phyloP scores from a whole-genome alignment of 1,140 invertebrate genomes.

The Caenorhabditis remanei region DNA sequence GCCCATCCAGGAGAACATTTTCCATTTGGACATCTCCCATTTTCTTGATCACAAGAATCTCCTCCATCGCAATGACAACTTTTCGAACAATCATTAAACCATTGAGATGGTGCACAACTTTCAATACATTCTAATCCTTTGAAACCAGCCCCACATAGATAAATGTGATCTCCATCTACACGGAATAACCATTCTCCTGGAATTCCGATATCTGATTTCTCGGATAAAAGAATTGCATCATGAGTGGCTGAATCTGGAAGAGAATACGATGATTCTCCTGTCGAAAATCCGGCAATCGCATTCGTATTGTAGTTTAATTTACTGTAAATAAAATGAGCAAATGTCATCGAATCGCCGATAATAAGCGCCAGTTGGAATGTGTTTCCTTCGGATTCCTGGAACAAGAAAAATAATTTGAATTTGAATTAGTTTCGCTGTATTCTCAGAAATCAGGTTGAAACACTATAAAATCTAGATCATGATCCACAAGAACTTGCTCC shows the following conservation, averaged over 20 bases:
- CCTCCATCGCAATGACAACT: conserved; percentile 66
- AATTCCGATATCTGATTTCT: conserved; percentile 67
- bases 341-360: conserved; percentile 60
- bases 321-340: conserved; percentile 67
- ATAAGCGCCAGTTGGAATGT: conserved; percentile 66
- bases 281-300: conserved; percentile 63
- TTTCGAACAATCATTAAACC: conserved; percentile 66
- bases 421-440: too few relatives aligned
- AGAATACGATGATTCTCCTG: conserved; percentile 56
- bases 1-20: conserved; percentile 65
- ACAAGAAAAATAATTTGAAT: not conserved
- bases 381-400: conserved; percentile 59
- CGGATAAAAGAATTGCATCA: conserved; percentile 63
- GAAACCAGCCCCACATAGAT: conserved; percentile 66
- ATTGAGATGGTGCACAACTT: conserved; percentile 60
- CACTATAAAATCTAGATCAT: too few relatives aligned
- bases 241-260: conserved; percentile 65
- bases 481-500: too few relatives aligned
- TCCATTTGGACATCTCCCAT: conserved; percentile 60
- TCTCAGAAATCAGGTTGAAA: too few relatives aligned
- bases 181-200: conserved; percentile 69
- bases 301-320: conserved; percentile 58
- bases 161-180: conserved; percentile 60
- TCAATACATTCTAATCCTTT: conserved; percentile 67
- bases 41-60: conserved; percentile 64